Conservation (phyloP, 1,140 invertebrate genomes). For the Triops cancriformis region DNA sequence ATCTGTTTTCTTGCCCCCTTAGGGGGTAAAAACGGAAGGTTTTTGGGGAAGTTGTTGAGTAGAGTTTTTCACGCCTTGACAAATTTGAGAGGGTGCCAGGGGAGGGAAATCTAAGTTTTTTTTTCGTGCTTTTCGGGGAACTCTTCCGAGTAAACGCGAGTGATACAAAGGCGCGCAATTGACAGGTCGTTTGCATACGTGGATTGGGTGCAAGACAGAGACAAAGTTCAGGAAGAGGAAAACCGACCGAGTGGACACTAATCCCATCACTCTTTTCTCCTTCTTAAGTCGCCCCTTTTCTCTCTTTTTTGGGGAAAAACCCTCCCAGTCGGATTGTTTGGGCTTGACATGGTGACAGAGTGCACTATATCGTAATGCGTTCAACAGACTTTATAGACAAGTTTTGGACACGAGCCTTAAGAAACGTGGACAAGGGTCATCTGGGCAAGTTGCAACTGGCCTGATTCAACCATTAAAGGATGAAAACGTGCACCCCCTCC, state of each 20-base stretch:
- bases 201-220: constrained; percentile 8
- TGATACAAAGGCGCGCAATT: constrained; percentile 9
- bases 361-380: constrained; percentile 1
- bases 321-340: not conserved
- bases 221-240: not conserved
- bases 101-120: not conserved
- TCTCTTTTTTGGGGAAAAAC: not conserved
- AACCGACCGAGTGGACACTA: constrained; percentile 4
- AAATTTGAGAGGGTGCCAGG: not conserved
- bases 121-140: not conserved
- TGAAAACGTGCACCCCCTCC: not conserved
- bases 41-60: not conserved
- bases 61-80: constrained; percentile 4
- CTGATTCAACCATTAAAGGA: constrained; percentile 7
- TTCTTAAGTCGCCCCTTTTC: not conserved
- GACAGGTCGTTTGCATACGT: constrained; percentile 10
- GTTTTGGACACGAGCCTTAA: not conserved
- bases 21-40: constrained; percentile 5
- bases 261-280: constrained; percentile 1
- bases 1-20: not conserved
- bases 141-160: not conserved
- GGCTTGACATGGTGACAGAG: constrained; percentile 2
- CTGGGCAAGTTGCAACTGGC: not conserved
- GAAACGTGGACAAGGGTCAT: constrained; percentile 8
- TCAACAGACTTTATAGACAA: constrained; percentile 1